Conservation (phyloP, 2,797 vertebrate species). For the Alectoris magna region DNA sequence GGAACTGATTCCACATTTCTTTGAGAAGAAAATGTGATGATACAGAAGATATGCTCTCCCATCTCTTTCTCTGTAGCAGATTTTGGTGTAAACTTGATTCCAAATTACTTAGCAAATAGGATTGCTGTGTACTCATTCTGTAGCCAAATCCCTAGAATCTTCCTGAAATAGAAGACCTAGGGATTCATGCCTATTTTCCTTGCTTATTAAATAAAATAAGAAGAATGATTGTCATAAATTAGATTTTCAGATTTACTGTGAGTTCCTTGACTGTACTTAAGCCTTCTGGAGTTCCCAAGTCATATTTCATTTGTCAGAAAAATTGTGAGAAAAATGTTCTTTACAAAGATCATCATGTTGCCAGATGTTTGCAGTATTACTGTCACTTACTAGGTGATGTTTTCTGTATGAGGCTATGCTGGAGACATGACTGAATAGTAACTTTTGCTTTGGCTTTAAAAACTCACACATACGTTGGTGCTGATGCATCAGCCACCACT, state of each 20-base stretch:
- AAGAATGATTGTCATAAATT: not conserved
- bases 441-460: not conserved
- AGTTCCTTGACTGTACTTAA: not conserved
- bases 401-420: not conserved
- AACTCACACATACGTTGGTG: accelerated
- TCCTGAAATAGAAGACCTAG: not conserved
- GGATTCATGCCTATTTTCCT: not conserved
- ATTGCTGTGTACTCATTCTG: not conserved
- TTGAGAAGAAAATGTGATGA: not conserved
- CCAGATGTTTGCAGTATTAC: not conserved
- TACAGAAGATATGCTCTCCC: not conserved
- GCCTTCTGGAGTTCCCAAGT: not conserved
- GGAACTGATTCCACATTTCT: not conserved
- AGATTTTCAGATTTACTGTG: not conserved
- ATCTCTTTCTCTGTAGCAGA: not conserved
- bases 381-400: not conserved
- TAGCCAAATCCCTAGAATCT: not conserved
- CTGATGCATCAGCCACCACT: not conserved
- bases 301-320: not conserved
- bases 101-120: not conserved
- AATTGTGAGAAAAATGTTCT: not conserved
- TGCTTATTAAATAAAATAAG: not conserved
- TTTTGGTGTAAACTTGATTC: not conserved
- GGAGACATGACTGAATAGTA: not conserved
- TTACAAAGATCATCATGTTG: not conserved